phyloP scores from a whole-genome alignment of 1,140 invertebrate species.

The Eubasilissa regina region DNA sequence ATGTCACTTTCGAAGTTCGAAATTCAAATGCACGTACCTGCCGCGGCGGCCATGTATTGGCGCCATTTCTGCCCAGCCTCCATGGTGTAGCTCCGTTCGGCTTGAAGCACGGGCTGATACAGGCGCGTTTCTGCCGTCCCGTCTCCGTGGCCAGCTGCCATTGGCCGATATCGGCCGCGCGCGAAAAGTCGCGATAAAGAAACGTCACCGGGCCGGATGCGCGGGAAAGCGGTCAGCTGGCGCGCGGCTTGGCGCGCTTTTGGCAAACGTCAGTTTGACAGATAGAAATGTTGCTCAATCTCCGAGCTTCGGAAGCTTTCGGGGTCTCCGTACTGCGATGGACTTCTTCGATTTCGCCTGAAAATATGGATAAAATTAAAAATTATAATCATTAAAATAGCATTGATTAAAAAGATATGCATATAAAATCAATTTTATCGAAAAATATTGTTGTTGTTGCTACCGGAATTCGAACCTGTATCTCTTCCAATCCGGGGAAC shows the following conservation, averaged over 20 bases:
- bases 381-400: no score
- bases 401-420: no score
- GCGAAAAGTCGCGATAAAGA: constrained; percentile 6
- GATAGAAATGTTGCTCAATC: not conserved
- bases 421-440: no score
- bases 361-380: no score
- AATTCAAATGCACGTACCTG: constrained; percentile 40
- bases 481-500: no score
- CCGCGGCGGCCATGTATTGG: constrained; percentile 58
- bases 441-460: no score
- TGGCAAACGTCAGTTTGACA: constrained; percentile 2
- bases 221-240: constrained; percentile 13
- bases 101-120: constrained; percentile 52
- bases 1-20: not conserved
- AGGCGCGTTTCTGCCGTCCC: constrained; percentile 42
- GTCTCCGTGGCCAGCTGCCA: constrained; percentile 42
- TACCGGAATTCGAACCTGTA: no score
- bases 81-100: constrained; percentile 9
- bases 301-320: no score
- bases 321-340: no score
- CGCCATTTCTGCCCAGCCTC: constrained; percentile 52
- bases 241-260: constrained; percentile 33
- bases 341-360: no score
- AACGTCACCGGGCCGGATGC: constrained; percentile 18
- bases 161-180: constrained; percentile 46